Percentiles rank a stretch among this genome's conserved stretches.
phyloP scores from a whole-genome alignment of 1,140 invertebrate species.

The Eciton burchellii region DNA sequence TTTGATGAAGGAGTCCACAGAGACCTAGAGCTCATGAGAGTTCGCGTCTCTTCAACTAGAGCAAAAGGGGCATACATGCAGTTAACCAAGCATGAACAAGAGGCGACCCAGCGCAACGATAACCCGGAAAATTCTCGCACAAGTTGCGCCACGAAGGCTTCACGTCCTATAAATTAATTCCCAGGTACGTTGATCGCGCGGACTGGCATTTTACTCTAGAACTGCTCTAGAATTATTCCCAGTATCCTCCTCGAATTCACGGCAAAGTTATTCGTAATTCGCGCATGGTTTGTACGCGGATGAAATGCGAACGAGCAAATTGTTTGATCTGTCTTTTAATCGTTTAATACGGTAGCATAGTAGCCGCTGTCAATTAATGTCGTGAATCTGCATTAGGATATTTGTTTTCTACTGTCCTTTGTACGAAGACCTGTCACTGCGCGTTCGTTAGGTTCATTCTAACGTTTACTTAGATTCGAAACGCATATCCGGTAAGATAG shows the following conservation, averaged over 20 bases:
- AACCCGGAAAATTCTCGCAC: constrained; percentile 21
- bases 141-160: constrained; percentile 19
- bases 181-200: constrained; percentile 48
- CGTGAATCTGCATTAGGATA: background rate
- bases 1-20: constrained; percentile 21
- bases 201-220: background rate
- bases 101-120: background rate
- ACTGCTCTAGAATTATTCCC: constrained; percentile 6
- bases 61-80: background rate
- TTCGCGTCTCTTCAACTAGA: constrained; percentile 28
- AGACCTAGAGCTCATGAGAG: constrained; percentile 29
- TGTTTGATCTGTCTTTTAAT: background rate
- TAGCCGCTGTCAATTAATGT: background rate
- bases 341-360: background rate
- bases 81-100: constrained; percentile 52
- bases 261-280: background rate
- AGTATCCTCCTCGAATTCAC: background rate
- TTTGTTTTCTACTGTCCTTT: background rate
- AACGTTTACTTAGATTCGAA: no score
- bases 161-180: constrained; percentile 22
- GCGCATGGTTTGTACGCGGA: background rate
- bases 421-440: no score
- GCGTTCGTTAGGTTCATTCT: no score
- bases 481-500: background rate
- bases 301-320: background rate